A percentile compares a stretch with the other conserved stretches of the same genome.
These are phyloP conservation scores for Aradus depressus DNA, from an alignment of 2,888 invertebrate genomes.

Conservation along the genomic window DNA sequence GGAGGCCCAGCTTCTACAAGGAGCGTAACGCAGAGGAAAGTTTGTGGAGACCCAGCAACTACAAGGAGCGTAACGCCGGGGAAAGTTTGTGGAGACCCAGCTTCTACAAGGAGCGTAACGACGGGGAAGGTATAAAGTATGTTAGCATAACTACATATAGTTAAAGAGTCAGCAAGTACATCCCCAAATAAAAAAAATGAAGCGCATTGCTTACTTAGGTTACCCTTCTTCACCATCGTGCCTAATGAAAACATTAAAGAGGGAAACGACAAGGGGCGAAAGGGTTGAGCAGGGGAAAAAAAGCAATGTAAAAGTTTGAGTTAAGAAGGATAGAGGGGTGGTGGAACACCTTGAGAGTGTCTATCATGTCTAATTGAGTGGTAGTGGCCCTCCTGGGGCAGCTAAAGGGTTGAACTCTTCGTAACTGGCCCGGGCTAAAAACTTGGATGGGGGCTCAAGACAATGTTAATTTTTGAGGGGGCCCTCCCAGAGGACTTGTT, in stretches of 20 bases:
- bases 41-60: too few relatives aligned
- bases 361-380: slow-evolving; percentile 10
- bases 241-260: slow-evolving; percentile 12
- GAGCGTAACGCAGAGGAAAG: too few relatives aligned
- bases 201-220: too few relatives aligned
- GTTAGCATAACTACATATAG: too few relatives aligned
- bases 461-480: slow-evolving; percentile 27
- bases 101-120: too few relatives aligned
- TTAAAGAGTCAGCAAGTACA: too few relatives aligned
- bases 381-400: slow-evolving; percentile 6
- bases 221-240: too few relatives aligned
- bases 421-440: slow-evolving; percentile 1
- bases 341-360: not conserved
- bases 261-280: not conserved
- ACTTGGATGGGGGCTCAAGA: slow-evolving; percentile 11
- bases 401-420: slow-evolving; percentile 1
- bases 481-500: slow-evolving; percentile 8
- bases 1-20: too few relatives aligned
- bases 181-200: too few relatives aligned
- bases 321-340: slow-evolving; percentile 3
- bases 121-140: too few relatives aligned
- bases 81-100: too few relatives aligned
- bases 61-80: too few relatives aligned
- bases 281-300: not conserved
- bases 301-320: not conserved